Conservation (phyloP, 2,113 vertebrate genomes). For the Acrocephalus kingi region DNA sequence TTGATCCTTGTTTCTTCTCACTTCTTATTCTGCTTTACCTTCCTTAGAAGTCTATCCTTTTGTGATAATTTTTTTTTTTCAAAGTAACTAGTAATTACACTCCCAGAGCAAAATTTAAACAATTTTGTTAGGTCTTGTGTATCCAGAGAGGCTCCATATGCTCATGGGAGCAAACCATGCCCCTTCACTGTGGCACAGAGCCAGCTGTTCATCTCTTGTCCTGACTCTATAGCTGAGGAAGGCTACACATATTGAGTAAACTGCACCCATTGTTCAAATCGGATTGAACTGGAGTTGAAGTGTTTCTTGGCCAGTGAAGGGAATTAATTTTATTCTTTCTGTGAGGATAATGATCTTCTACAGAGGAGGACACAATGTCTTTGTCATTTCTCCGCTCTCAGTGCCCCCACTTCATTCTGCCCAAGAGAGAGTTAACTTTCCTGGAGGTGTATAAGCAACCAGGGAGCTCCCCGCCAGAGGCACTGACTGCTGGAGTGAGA, state of each 20-base stretch:
- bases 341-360: neutral
- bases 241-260: constrained; percentile 3
- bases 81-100: neutral
- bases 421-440: neutral
- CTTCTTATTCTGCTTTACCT: neutral
- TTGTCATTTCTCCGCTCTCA: neutral
- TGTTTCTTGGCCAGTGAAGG: neutral
- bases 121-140: neutral
- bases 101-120: neutral
- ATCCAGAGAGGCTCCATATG: neutral
- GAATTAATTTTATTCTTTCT: constrained; percentile 17
- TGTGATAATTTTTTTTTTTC: neutral
- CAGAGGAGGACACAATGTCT: neutral
- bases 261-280: constrained; percentile 8
- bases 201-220: neutral
- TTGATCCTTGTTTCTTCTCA: neutral
- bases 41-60: neutral
- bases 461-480: neutral
- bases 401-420: neutral
- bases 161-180: neutral
- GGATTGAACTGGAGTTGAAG: constrained; percentile 7
- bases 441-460: neutral
- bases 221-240: neutral
- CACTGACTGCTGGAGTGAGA: neutral
- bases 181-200: neutral